Evolutionary conservation across 2,113 vertebrate genomes (phyloP).

Genomic region (Dunckerocampus dactyliophorus): DNA sequence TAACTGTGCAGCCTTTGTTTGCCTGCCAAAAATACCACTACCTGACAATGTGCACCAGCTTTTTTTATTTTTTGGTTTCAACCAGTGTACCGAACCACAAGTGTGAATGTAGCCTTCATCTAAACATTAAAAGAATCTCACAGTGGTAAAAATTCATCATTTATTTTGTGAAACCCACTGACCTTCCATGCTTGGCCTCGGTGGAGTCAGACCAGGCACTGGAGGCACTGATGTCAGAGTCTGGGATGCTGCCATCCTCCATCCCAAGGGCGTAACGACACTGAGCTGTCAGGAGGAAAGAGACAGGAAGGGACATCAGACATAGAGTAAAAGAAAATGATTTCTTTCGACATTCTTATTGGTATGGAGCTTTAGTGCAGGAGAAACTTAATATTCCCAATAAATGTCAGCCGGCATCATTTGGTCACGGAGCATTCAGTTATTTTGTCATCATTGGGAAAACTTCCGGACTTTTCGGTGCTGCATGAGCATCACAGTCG

Average conservation of each 20-base stretch:
- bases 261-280: slow-evolving; percentile 93
- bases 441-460: slow-evolving; percentile 58
- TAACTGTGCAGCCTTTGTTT: no score
- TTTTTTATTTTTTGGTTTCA: no score
- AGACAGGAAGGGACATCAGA: not conserved
- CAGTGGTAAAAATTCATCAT: no score
- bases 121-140: no score
- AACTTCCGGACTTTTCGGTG: slow-evolving; percentile 42
- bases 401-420: slow-evolving; percentile 34
- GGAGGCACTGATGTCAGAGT: slow-evolving; percentile 86
- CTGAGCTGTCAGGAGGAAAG: slow-evolving; percentile 66
- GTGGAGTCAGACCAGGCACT: slow-evolving; percentile 94
- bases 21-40: no score
- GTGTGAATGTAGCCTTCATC: no score
- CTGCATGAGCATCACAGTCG: slow-evolving; percentile 24
- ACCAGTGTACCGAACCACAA: no score
- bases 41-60: no score
- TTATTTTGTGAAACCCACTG: not conserved
- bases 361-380: slow-evolving; percentile 5
- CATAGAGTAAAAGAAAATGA: not conserved
- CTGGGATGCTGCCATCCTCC: slow-evolving; percentile 87
- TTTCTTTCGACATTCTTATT: not conserved
- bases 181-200: slow-evolving; percentile 90
- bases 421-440: slow-evolving; percentile 42
- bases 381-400: slow-evolving; percentile 49